Evolutionary conservation across 2,888 invertebrate species (phyloP), one percentile per base, ranked within the genome.

Genomic region (Morinoia aosen): DNA sequence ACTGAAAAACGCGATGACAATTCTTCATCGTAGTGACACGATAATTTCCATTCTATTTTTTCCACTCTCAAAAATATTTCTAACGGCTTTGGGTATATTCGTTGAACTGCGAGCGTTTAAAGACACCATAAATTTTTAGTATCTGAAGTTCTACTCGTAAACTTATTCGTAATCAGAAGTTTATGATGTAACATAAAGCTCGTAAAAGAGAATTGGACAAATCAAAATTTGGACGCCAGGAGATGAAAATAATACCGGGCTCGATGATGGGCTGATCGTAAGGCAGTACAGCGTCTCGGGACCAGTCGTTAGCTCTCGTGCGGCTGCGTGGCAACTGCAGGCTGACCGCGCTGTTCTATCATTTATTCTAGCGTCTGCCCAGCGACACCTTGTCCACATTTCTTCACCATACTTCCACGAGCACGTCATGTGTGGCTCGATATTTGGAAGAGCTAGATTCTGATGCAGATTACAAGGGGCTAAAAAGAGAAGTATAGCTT

Each of bases 101-200:
- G 19, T 76, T 76, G 76, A 76, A 76, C 33, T 76, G 76, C 76
- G 8, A 10, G 10, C 76, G 76, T 76, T 76, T 76, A 76, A 76
- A 76, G 76, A 76, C 48, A 48, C 76, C 76, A 76, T 76, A 76
- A 76, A 76, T 76, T 76, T 76, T 76, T 76, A 76, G 76, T 76
- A 76, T 76, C 76, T 33, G 76, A 76, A 76, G 76, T 76, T 76
- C 76, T 76, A 76, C 76, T 76, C 76, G 76, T 76, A 76, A 76
- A 76, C 76, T 76, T 76, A 76, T 76, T 76, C 76, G 25, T 76
- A 76, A 76, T 76, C 76, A 76, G 76, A 76, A 76, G 33, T 76
- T 76, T 76, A 76, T 76, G 19, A 33, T 33, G 76, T 76, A 76
- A 76, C 76, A 76, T 76, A 76, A 33, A 76, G 76, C 25, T 76